phyloP scores from a whole-genome alignment of 2,888 invertebrate genomes.

The Rhingia rostrata region DNA sequence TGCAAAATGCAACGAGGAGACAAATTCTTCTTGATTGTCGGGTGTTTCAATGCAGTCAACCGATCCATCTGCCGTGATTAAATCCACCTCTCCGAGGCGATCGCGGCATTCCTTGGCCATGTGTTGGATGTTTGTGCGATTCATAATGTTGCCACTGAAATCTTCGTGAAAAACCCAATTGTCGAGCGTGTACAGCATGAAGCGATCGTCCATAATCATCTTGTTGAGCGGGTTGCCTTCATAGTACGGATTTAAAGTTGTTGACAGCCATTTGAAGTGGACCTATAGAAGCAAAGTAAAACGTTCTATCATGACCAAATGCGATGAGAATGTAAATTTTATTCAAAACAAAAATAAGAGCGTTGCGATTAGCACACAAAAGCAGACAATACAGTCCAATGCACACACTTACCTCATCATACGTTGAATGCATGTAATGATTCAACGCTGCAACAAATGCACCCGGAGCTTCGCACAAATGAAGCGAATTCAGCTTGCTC shows the following conservation, averaged over 20 bases:
- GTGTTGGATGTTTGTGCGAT: conserved; percentile 87
- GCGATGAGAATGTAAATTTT: too few species aligned
- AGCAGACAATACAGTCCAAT: too few species aligned
- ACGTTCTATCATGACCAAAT: too few species aligned
- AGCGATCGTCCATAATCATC: conserved; percentile 90
- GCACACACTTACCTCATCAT: conserved; percentile 84
- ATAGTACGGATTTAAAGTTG: conserved; percentile 94
- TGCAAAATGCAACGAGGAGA: conserved; percentile 91
- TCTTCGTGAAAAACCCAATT: conserved; percentile 95
- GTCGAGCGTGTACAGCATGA: conserved; percentile 89
- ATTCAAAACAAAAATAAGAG: too few species aligned
- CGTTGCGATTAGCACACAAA: too few species aligned
- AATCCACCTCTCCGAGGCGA: conserved; percentile 84
- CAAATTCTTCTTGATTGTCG: conserved; percentile 92
- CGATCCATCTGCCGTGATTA: conserved; percentile 97
- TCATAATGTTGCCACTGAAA: conserved; percentile 92
- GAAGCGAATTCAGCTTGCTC: conserved; percentile 87
- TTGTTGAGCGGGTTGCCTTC: conserved; percentile 90
- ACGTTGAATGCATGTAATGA: conserved; percentile 88
- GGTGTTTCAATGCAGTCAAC: conserved; percentile 93
- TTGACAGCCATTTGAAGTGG: conserved; percentile 92
- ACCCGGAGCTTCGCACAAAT: conserved; percentile 99
- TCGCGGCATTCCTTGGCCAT: conserved; percentile 84
- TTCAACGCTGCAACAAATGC: conserved; percentile 96
- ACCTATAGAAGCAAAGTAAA: conserved; percentile 81